Evolutionary conservation across 2,113 vertebrate genomes (phyloP).

Genomic region (Notothenia coriiceps): DNA sequence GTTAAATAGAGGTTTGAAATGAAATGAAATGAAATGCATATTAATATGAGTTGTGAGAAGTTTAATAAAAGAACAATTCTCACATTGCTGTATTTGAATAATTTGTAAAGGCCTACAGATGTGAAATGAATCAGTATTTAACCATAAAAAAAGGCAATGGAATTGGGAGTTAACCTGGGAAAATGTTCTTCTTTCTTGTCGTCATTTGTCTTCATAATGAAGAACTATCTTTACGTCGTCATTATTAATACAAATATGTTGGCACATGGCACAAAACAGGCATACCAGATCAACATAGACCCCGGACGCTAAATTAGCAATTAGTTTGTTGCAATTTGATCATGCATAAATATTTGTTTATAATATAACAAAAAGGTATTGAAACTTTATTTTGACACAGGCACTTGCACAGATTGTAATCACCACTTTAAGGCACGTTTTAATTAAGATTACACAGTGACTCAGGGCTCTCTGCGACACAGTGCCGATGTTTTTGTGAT

Average conservation of each 20-base stretch:
- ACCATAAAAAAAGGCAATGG: too few relatives aligned
- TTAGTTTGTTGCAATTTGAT: not conserved
- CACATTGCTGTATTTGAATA: not conserved
- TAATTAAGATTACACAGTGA: too few relatives aligned
- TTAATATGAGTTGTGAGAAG: not conserved
- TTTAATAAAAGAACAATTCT: not conserved
- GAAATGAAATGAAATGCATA: too few relatives aligned
- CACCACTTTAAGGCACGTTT: not conserved
- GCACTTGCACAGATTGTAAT: not conserved
- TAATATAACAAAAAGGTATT: not conserved
- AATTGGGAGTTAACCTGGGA: not conserved
- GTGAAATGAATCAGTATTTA: conserved; percentile 20
- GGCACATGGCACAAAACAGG: too few relatives aligned
- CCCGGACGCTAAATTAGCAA: too few relatives aligned
- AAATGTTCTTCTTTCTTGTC: not conserved
- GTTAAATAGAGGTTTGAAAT: too few relatives aligned
- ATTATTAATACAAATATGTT: too few relatives aligned
- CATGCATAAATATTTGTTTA: not conserved
- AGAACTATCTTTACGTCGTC: too few relatives aligned
- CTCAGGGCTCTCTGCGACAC: not conserved
- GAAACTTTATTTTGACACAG: not conserved
- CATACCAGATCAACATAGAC: too few relatives aligned
- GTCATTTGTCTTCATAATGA: too few relatives aligned
- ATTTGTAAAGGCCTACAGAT: not conserved
- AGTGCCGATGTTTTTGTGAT: not conserved